Conservation (phyloP, 2,113 vertebrate species). For the Zeus faber region DNA sequence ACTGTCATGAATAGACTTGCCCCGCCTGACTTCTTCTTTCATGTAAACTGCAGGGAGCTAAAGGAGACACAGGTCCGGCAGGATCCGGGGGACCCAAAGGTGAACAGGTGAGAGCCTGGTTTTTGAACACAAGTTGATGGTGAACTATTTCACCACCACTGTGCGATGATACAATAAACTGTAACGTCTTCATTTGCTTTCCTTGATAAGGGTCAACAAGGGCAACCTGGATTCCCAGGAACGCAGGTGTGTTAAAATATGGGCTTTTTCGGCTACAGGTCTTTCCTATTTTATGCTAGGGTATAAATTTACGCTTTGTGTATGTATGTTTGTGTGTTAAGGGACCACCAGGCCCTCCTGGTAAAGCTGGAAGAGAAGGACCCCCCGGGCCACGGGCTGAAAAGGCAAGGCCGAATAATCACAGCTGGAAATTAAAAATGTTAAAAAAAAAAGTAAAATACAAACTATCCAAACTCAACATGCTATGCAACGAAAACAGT, state of each 20-base stretch:
- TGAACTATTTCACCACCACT: not conserved
- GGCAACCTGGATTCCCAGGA: conserved; percentile 90
- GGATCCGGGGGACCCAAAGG: conserved; percentile 84
- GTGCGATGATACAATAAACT: not conserved
- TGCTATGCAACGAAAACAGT: too few species aligned
- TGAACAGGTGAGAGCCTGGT: conserved; percentile 77
- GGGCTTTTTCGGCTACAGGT: not conserved
- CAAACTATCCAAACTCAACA: too few species aligned
- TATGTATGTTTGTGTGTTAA: conserved; percentile 42
- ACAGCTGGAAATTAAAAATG: too few species aligned
- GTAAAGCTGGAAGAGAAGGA: conserved; percentile 84
- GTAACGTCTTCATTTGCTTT: conserved; percentile 7
- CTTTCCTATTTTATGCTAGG: not conserved
- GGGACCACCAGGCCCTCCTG: conserved; percentile 86
- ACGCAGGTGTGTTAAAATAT: conserved; percentile 77
- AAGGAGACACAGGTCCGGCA: conserved; percentile 83
- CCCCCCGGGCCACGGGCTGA: conserved; percentile 81
- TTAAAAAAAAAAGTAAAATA: not conserved
- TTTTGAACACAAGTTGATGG: not conserved
- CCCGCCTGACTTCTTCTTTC: too few species aligned
- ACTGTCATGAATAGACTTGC: too few species aligned
- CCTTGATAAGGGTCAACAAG: conserved; percentile 89
- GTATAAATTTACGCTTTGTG: not conserved
- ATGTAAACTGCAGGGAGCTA: conserved; percentile 77
- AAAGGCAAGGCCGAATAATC: too few species aligned